Conservation (phyloP, 2,888 invertebrate genomes). For the Amphipoea oculea region DNA sequence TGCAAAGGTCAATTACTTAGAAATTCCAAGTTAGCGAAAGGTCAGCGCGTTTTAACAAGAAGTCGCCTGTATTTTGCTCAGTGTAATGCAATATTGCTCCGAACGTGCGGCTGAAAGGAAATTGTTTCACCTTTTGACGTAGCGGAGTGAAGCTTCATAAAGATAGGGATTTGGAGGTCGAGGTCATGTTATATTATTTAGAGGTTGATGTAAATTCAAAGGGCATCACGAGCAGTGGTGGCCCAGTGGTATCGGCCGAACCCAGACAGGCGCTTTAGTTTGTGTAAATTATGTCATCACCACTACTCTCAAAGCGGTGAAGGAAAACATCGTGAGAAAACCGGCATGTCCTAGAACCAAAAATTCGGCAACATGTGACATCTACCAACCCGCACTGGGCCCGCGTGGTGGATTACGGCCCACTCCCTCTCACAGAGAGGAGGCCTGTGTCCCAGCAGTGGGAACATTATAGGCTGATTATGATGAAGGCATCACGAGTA, state of each 20-base stretch:
- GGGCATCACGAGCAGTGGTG: not conserved
- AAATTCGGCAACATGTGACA: too few relatives aligned
- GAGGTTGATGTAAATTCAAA: slow-evolving; percentile 1
- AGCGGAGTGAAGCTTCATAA: slow-evolving; percentile 31
- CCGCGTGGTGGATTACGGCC: too few relatives aligned
- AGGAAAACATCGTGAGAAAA: too few relatives aligned
- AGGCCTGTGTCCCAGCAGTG: too few relatives aligned
- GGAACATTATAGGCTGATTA: too few relatives aligned
- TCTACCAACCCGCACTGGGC: too few relatives aligned
- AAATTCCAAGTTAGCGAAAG: slow-evolving; percentile 34
- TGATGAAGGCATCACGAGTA: slow-evolving; percentile 1
- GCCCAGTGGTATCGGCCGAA: too few relatives aligned
- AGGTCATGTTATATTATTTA: slow-evolving; percentile 29
- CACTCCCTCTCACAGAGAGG: too few relatives aligned
- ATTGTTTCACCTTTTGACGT: slow-evolving; percentile 58
- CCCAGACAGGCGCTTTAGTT: too few relatives aligned
- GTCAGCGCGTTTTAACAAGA: slow-evolving; percentile 47
- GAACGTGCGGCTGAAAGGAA: slow-evolving; percentile 52
- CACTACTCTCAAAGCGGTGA: too few relatives aligned
- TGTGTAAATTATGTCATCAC: too few relatives aligned
- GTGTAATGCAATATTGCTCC: slow-evolving; percentile 47
- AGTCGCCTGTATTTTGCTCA: slow-evolving; percentile 38
- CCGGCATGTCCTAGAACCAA: too few relatives aligned
- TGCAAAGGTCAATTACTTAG: slow-evolving; percentile 19
- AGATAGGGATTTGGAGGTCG: slow-evolving; percentile 42